Evolutionary conservation across 2,888 invertebrate genomes (phyloP).

Genomic region (Poecilobothrus nobilitatus): DNA sequence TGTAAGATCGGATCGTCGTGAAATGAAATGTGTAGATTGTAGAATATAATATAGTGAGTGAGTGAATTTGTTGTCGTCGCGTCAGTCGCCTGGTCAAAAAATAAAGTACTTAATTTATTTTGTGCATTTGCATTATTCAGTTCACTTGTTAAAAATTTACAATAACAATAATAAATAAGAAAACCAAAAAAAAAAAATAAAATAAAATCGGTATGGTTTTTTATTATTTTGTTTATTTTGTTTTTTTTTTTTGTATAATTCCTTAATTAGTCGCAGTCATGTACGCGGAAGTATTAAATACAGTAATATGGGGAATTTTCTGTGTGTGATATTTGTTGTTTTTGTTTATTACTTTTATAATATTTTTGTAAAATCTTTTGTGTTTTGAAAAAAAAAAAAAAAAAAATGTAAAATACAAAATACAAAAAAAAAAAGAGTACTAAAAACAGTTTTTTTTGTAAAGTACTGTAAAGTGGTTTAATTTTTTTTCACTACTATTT

Average conservation of each 20-base stretch:
- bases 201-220: conserved; percentile 14
- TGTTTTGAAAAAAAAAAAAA: not conserved
- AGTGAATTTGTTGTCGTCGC: not conserved
- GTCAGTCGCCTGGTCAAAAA: not conserved
- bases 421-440: too few species aligned
- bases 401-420: too few species aligned
- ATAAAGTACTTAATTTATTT: not conserved
- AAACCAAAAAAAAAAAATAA: conserved; percentile 7
- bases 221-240: not conserved
- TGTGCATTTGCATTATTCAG: conserved; percentile 6
- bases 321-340: not conserved
- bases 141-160: conserved; percentile 10
- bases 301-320: not conserved
- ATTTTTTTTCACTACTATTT: not conserved
- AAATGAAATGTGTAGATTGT: too few species aligned
- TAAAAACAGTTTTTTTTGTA: too few species aligned
- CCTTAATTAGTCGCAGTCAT: conserved; percentile 18
- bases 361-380: not conserved
- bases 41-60: not conserved
- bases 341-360: not conserved
- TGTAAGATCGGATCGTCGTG: not conserved
- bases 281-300: conserved; percentile 16
- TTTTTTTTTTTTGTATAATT: conserved; percentile 9
- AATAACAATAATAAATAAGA: conserved; percentile 10
- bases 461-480: not conserved